Evolutionary conservation across 2,113 vertebrate genomes (phyloP), one percentile per base, ranked within the genome.

Genomic region (Arenaria interpres): DNA sequence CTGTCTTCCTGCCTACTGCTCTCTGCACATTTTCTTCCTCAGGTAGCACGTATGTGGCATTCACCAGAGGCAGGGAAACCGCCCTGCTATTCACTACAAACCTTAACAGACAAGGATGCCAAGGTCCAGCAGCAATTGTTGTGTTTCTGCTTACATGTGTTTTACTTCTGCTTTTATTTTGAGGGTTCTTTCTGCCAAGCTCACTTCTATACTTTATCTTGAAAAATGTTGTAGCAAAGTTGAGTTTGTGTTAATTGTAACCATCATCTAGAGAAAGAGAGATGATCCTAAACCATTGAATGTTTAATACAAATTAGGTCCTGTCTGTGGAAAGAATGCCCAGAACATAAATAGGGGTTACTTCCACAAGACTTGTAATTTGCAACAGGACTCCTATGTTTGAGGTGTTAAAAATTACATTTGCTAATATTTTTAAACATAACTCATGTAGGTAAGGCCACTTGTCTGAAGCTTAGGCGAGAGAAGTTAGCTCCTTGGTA

Each of bases 1-100:
- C 27, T 21, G 12, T 12, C 19, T 46, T 51, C 28, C 41, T 21
- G 9, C 59, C 62, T 33, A 16, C 21, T 48, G 37, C 33, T 46
- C 13, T n/a, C 33, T 5, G 12, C 14, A 33, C 17, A 27, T n/a
- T 30, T n/a, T n/a, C 4, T 64, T 86, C 54, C 14, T 67, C 43
- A 21, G 14, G n/a, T 2, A 32, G 4, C 2, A 17, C 10, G 4
- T 9, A 18, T 2, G 5, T 24, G 12, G n/a, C 43, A 21, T 22
- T 66, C 45, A 35, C 15, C 45, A 33, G 13, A 35, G 25, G 57
- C 19, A 75, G 15, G 10, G 22, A 71, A 88, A 21, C 2, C 2
- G 13, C 20, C 35, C 41, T 76, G 25, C 14, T 21, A 28, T 7
- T 39, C 41, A 21, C 11, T 17, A 48, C 16, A 48, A 60, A 64